Evolutionary conservation across 2,113 vertebrate species (phyloP), one percentile per base, ranked within the genome.

Genomic region (Burhinus bistriatus): DNA sequence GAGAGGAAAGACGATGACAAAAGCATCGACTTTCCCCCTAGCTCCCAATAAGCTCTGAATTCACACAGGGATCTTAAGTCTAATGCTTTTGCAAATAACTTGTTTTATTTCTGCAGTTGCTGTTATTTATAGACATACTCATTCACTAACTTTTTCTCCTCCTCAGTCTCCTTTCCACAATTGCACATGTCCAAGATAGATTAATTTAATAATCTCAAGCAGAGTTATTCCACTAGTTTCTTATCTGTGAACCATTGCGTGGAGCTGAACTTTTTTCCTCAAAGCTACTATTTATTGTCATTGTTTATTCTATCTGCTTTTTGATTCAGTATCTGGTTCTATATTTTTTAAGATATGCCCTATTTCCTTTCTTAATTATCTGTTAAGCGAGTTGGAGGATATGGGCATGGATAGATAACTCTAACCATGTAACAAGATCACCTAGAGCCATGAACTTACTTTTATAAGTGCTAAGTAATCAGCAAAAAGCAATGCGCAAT

Each of bases 401-500:
- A 8, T 32, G 25, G 8, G 9, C 21, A 19, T 11, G 27, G 36
- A 42, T 38, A 57, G 9, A 25, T 57, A 49, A 26, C 15, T n/a
- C 16, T 61, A 69, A 47, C 13, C 23, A 5, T 34, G 22, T 29
- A 57, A 61, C 17, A 57, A 1, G 1, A 44, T 73, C 13, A 55
- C n/a, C 11, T 44, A 27, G 15, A 83, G 27, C 5, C 49, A 44
- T 26, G 29, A 54, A 15, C 16, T 38, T 54, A 15, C 5, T 75
- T 81, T 57, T 23, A 12, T 34, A 57, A 3, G 1, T 30, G 9
- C 8, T 68, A 57, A n/a, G 12, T 36, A 75, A 51, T 38, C 22
- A 75, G 21, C 16, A 76, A 64, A 71, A 58, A 11, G 4, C 5
- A 9, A 22, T 0, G 1, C 2, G 0, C 21, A 69, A 7, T 66